phyloP scores from a whole-genome alignment of 2,797 vertebrate species.

The Champsocephalus gunnari region DNA sequence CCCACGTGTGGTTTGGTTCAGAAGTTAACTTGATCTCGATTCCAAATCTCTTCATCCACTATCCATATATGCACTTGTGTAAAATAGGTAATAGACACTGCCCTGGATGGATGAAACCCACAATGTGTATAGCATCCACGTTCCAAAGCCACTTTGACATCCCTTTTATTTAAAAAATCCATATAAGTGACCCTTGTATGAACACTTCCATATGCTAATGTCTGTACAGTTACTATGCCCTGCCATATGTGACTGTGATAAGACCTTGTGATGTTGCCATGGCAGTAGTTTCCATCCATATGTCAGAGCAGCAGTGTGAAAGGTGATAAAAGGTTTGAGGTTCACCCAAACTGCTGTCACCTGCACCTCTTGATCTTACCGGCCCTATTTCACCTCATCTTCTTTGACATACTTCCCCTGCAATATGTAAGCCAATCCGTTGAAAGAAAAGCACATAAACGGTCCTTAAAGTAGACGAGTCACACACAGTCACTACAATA shows the following conservation, averaged over 20 bases:
- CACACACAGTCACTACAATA: not conserved
- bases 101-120: constrained; percentile 30
- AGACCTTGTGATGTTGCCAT: constrained; percentile 16
- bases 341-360: constrained; percentile 9
- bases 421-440: not conserved
- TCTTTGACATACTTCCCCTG: not conserved
- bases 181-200: constrained; percentile 19
- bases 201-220: constrained; percentile 10
- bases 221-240: not conserved
- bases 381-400: too few relatives aligned
- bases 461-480: not conserved
- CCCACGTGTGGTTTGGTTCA: constrained; percentile 70
- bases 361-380: not conserved
- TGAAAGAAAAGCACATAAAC: not conserved
- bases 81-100: constrained; percentile 27
- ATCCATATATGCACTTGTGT: constrained; percentile 48
- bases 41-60: constrained; percentile 49
- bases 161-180: constrained; percentile 28
- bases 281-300: constrained; percentile 6
- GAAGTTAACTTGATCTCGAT: constrained; percentile 71
- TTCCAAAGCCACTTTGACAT: constrained; percentile 13
- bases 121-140: constrained; percentile 22
- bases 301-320: constrained; percentile 25
- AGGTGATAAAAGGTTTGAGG: constrained; percentile 2
- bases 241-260: not conserved